Percentiles rank a stretch among this genome's conserved stretches.
phyloP scores from a whole-genome alignment of 2,888 invertebrate species.

The Pachliopta kotzebuea region DNA sequence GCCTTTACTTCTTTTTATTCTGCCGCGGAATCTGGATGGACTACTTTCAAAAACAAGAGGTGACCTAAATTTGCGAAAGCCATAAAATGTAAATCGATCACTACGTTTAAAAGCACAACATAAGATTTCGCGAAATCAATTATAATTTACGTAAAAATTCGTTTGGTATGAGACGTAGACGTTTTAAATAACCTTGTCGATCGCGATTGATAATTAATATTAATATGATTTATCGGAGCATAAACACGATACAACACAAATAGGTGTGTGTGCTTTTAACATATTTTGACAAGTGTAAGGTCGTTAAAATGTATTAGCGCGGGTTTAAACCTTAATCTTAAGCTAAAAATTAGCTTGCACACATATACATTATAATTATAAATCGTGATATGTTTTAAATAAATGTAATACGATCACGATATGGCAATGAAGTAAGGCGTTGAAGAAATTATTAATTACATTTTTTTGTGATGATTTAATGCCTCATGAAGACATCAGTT shows the following conservation, averaged over 20 bases:
- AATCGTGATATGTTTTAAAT: not conserved
- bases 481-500: not conserved
- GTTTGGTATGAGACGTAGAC: slow-evolving; percentile 6
- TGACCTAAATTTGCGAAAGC: slow-evolving; percentile 54
- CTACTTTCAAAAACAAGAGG: slow-evolving; percentile 66
- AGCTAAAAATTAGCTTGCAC: not conserved
- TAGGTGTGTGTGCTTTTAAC: slow-evolving; percentile 18
- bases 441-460: not conserved
- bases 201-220: slow-evolving; percentile 24
- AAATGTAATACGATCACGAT: not conserved
- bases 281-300: slow-evolving; percentile 23
- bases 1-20: slow-evolving; percentile 54
- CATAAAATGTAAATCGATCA: slow-evolving; percentile 30
- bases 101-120: not conserved
- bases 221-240: slow-evolving; percentile 23
- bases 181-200: slow-evolving; percentile 28
- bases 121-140: slow-evolving; percentile 5
- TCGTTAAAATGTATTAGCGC: not conserved
- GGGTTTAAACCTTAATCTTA: not conserved
- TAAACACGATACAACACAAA: slow-evolving; percentile 15
- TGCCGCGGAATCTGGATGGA: slow-evolving; percentile 63
- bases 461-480: not conserved
- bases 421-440: not conserved
- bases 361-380: too few relatives aligned
- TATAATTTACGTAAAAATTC: slow-evolving; percentile 33